A percentile compares a stretch with the other conserved stretches of the same genome.
Conservation (phyloP, 2,113 vertebrate species). For the Lepisosteus oculatus region DNA sequence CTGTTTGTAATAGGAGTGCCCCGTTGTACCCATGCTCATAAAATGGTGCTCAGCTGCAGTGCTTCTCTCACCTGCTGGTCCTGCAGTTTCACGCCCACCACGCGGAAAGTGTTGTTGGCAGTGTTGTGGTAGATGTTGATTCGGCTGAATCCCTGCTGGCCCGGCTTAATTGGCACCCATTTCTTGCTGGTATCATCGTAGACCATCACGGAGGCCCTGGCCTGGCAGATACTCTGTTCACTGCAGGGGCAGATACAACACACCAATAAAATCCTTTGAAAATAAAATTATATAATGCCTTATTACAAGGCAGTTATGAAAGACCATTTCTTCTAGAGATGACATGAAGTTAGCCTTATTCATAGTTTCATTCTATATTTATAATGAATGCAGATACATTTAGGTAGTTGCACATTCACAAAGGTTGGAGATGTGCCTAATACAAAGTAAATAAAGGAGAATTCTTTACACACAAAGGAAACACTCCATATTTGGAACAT, state of each 20-base stretch:
- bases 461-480: background rate
- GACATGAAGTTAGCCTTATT: too few relatives aligned
- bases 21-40: too few relatives aligned
- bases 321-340: too few relatives aligned
- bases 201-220: slow-evolving; percentile 98
- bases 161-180: slow-evolving; percentile 97
- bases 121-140: slow-evolving; percentile 99
- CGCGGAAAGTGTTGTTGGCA: slow-evolving; percentile 92
- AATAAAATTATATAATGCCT: too few relatives aligned
- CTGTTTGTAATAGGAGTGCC: too few relatives aligned
- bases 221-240: slow-evolving; percentile 99
- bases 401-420: too few relatives aligned
- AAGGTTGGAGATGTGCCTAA: too few relatives aligned
- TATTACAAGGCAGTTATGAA: too few relatives aligned
- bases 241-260: slow-evolving; percentile 55
- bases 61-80: slow-evolving; percentile 88
- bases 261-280: background rate
- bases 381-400: too few relatives aligned
- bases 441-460: too few relatives aligned
- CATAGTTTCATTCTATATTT: too few relatives aligned
- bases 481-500: background rate
- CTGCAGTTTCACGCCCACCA: slow-evolving; percentile 98
- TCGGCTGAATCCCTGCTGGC: slow-evolving; percentile 97
- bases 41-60: background rate
- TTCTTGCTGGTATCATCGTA: slow-evolving; percentile 99